phyloP scores from a whole-genome alignment of 2,888 invertebrate genomes.

The Dione vanillae region DNA sequence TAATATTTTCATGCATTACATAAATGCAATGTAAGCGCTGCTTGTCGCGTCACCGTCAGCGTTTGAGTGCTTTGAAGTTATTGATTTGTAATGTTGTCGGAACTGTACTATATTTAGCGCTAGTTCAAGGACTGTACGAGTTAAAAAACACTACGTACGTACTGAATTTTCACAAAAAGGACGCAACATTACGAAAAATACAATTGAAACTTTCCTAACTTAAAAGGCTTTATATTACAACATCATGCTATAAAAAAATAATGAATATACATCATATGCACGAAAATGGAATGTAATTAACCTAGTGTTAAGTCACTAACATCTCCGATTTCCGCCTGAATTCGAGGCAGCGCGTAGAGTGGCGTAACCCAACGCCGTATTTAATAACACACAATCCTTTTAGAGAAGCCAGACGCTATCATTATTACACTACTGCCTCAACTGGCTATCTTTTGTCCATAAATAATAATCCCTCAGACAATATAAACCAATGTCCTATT shows the following conservation, averaged over 20 bases:
- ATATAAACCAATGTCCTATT: conserved; percentile 7
- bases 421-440: not conserved
- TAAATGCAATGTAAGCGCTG: conserved; percentile 19
- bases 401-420: too few relatives aligned
- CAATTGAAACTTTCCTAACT: not conserved
- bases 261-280: too few relatives aligned
- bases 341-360: too few relatives aligned
- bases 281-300: too few relatives aligned
- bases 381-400: too few relatives aligned
- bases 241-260: not conserved
- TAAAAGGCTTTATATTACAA: not conserved
- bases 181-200: conserved; percentile 1
- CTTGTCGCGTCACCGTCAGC: conserved; percentile 9
- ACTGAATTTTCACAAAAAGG: conserved; percentile 10
- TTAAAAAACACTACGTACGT: conserved; percentile 40
- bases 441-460: conserved; percentile 2
- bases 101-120: conserved; percentile 38
- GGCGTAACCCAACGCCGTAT: too few relatives aligned
- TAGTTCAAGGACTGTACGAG: conserved; percentile 36
- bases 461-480: not conserved
- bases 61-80: conserved; percentile 33
- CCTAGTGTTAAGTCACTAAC: too few relatives aligned
- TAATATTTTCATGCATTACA: conserved; percentile 1
- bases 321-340: too few relatives aligned
- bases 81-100: conserved; percentile 37